Percentiles rank a stretch among this genome's conserved stretches.
Conservation (phyloP, 2,797 vertebrate genomes). For the Arremon brunneinucha region DNA sequence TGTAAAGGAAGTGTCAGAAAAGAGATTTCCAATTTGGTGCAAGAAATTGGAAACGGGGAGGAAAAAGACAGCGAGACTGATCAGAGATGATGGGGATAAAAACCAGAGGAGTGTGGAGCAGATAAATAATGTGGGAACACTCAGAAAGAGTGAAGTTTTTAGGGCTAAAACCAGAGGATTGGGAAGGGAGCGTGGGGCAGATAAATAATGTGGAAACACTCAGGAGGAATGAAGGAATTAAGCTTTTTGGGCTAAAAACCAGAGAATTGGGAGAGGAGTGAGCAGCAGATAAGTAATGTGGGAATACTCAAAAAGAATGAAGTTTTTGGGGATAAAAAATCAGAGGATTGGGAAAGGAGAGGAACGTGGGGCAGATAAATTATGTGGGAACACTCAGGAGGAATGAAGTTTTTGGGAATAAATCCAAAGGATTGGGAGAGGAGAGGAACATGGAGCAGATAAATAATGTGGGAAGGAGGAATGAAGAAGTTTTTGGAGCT, state of each 20-base stretch:
- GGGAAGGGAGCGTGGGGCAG: neutral
- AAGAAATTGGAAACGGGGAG: slow-evolving; percentile 41
- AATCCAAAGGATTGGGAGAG: neutral
- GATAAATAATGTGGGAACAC: neutral
- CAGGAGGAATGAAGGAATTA: neutral
- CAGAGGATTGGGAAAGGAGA: neutral
- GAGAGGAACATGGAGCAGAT: neutral
- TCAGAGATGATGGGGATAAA: slow-evolving; percentile 14
- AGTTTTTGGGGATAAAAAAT: neutral
- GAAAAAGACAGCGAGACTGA: slow-evolving; percentile 10
- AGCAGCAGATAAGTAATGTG: neutral
- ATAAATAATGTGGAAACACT: neutral
- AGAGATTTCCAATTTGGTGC: slow-evolving; percentile 53
- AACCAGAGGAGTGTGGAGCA: neutral
- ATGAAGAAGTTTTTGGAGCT: neutral
- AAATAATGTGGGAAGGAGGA: neutral
- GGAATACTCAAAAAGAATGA: neutral
- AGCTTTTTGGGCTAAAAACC: neutral
- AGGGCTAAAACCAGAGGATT: neutral
- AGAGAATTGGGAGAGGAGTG: neutral
- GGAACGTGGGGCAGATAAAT: neutral
- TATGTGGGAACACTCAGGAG: neutral
- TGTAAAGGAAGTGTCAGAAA: neutral
- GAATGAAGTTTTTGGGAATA: neutral
- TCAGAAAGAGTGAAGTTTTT: neutral